Base-by-base conservation (phyloP, 2,113 vertebrate genomes). In the Zootoca vivipara region DNA sequence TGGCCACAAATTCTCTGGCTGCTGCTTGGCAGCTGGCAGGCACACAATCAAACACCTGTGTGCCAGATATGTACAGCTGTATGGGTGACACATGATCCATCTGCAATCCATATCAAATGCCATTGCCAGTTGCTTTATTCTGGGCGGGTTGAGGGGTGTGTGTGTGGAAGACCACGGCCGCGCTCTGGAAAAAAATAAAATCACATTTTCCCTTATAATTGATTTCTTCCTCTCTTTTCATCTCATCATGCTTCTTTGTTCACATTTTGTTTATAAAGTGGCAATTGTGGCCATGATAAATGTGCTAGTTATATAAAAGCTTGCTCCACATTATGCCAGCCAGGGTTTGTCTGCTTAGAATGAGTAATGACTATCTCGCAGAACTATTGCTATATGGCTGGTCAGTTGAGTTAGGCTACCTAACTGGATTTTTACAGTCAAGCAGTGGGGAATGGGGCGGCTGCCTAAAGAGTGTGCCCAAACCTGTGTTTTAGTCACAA, bases 31-130 rank as follows among this genome's bases (percentile, higher is more conserved):
- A 95, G 95, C 96, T 95, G 96, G 94, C 94, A 92, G 85, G 83
- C 85, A 86, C 87, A 0, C 16, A 85, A 81, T 62, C 0, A 0
- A 92, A 94, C 96, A 95, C 95, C 96, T 96, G 95, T 78, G 83
- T 90, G 93, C 94, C 95, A 94, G 94, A 95, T 87, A 93, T 1
- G 2, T 93, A 90, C 96, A 96, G 96, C 95, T 96, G 96, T 94
- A 81, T 62, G 92, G 1, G 1, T 83, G 96, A 94, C 95, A 93
- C 89, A 30, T 10, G 93, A 92, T 93, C 95, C 85, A 83, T 89
- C 93, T 89, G 90, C 33, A 8, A 87, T 46, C 58, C 85, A 87
- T 42, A 92, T 91, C 95, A 92, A 35, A 2, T 89, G 92, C 87
- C 86, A 12, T n/a, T 46, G 78, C 93, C 93, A 92, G 93, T 94